Percentiles rank a stretch among this genome's conserved stretches.
These are phyloP conservation scores for Tenthredo livida DNA, from an alignment of 2,888 invertebrate genomes.

Conservation along the genomic window DNA sequence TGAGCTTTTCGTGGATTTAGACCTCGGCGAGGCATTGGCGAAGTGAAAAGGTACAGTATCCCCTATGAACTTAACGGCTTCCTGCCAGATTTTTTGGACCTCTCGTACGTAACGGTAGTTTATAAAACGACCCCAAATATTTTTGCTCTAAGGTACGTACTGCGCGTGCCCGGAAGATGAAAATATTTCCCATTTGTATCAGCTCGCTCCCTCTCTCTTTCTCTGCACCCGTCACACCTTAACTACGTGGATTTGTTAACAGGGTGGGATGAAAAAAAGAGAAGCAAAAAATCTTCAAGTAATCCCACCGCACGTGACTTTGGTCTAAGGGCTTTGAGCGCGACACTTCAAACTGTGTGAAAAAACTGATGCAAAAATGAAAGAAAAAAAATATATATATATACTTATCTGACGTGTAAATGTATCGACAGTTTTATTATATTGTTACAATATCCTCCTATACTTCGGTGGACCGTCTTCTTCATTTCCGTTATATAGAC, in stretches of 20 bases:
- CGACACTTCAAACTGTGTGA: background rate
- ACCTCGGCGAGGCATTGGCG: slow-evolving; percentile 9
- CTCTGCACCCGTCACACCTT: background rate
- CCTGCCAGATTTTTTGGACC: slow-evolving; percentile 46
- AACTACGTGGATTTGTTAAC: slow-evolving; percentile 24
- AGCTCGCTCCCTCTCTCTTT: background rate
- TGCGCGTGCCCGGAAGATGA: slow-evolving; percentile 32
- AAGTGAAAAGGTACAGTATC: slow-evolving; percentile 17
- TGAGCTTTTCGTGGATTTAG: slow-evolving; percentile 19
- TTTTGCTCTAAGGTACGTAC: background rate
- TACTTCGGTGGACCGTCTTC: background rate
- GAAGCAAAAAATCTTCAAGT: background rate
- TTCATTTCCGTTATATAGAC: background rate
- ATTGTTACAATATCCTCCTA: background rate
- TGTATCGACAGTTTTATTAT: background rate
- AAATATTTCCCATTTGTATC: slow-evolving; percentile 49
- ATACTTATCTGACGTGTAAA: too few relatives aligned
- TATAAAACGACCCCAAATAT: slow-evolving; percentile 49
- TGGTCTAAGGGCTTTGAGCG: background rate
- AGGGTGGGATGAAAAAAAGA: background rate
- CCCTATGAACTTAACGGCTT: slow-evolving; percentile 43
- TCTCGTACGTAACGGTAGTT: slow-evolving; percentile 45
- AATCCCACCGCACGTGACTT: slow-evolving; percentile 36
- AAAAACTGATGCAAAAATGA: background rate
- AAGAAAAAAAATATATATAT: background rate